phyloP scores from a whole-genome alignment of 2,797 vertebrate genomes.

The Diceros bicornis region DNA sequence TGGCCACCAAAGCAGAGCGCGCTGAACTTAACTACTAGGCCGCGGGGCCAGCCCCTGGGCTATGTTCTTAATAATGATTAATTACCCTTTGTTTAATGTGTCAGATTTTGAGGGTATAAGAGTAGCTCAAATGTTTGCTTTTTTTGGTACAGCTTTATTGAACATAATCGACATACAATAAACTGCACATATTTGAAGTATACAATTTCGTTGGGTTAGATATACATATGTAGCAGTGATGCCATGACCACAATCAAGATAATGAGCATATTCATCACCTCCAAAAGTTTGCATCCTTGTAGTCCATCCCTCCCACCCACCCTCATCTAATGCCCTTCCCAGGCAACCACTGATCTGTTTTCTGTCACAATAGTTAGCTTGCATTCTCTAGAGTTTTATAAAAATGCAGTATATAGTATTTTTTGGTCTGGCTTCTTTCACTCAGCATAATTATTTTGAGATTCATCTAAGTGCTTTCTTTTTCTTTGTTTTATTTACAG shows the following conservation, averaged over 20 bases:
- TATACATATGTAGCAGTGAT: neutral
- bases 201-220: neutral
- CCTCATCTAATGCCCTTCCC: neutral
- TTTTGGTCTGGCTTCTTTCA: slow-evolving; percentile 47
- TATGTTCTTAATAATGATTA: neutral
- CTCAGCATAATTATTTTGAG: slow-evolving; percentile 50
- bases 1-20: no score
- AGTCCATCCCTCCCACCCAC: neutral
- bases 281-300: neutral
- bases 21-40: no score
- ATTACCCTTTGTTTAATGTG: neutral
- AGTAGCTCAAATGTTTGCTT: neutral
- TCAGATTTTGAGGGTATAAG: neutral
- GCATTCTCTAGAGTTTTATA: neutral
- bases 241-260: neutral
- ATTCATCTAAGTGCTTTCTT: slow-evolving; percentile 51
- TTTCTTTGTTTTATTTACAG: slow-evolving; percentile 67
- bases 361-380: neutral
- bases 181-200: neutral
- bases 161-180: neutral
- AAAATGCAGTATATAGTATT: neutral
- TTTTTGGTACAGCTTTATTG: neutral
- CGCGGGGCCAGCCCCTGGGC: neutral
- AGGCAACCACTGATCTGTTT: neutral
- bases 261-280: neutral